phyloP scores from a whole-genome alignment of 2,113 vertebrate genomes.

The Paracanthobrama guichenoti region DNA sequence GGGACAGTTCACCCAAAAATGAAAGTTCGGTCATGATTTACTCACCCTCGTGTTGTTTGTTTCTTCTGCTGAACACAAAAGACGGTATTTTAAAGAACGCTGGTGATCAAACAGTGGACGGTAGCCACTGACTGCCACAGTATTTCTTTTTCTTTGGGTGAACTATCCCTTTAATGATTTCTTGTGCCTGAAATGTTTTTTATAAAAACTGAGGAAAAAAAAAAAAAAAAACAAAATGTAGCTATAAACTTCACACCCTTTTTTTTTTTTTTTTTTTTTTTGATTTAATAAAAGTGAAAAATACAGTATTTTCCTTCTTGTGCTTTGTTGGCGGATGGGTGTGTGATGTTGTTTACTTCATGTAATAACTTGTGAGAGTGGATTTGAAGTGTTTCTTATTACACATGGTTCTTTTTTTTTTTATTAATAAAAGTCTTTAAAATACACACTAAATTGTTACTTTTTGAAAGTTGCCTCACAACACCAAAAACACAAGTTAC shows the following conservation, averaged over 20 bases:
- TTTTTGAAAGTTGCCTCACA: neutral
- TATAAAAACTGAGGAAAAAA: neutral
- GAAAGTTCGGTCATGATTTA: too few species aligned
- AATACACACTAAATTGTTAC: slow-evolving; percentile 1
- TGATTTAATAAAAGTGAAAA: neutral
- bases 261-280: neutral
- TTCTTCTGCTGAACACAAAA: too few species aligned
- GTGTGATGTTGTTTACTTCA: slow-evolving; percentile 14
- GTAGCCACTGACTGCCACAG: too few species aligned
- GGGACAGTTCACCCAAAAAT: too few species aligned
- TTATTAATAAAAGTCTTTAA: slow-evolving; percentile 37
- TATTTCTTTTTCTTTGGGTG: too few species aligned
- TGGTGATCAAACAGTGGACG: too few species aligned
- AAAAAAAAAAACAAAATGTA: neutral
- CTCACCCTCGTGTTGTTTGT: too few species aligned
- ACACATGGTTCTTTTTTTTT: slow-evolving; percentile 41
- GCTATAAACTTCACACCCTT: neutral
- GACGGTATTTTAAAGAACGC: too few species aligned
- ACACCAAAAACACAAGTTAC: neutral
- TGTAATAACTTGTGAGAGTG: slow-evolving; percentile 20
- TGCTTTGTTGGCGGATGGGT: slow-evolving; percentile 7
- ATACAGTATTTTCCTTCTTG: neutral
- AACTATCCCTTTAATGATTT: neutral
- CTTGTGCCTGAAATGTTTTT: slow-evolving; percentile 27
- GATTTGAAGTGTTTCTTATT: slow-evolving; percentile 8